Base-by-base conservation (phyloP, 2,888 invertebrate genomes). In the Eupithecia subumbrata region DNA sequence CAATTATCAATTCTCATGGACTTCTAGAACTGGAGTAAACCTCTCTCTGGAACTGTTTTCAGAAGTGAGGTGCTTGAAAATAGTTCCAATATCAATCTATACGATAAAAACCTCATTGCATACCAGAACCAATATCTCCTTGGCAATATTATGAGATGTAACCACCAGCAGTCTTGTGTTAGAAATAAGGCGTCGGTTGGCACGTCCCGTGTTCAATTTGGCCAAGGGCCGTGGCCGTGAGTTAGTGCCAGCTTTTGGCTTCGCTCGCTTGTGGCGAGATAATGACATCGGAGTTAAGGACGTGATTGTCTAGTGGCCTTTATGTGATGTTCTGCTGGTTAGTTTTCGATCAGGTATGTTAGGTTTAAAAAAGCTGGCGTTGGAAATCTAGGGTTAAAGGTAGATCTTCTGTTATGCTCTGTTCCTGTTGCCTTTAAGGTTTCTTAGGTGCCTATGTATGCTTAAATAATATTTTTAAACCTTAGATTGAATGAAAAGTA, bases 211-310 rank as follows among this genome's bases (percentile, higher is more conserved):
- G 78, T 78, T 78, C 80, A 80, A 82, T 82, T 82, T 80, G 82
- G 82, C 82, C 78, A 79, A 80, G 82, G 80, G 78, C 77, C 79
- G 79, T 73, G 74, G 68, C 68, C 80, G 76, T 82, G 75, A 82
- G 81, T 82, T 80, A 82, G 81, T 75, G 80, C 63, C 63, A 73
- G 69, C 79, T 78, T 80, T 82, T 82, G 82, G 80, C 79, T 80
- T 79, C 72, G 69, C 37, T 74, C 74, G 74, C 74, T 70, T 73
- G 80, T 76, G 78, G 78, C 74, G 64, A 79, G 80, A 77, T 82
- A 82, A 82, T 82, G 80, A 79, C 82, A 79, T 77, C 72, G 79
- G 76, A 79, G 80, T 80, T 80, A 80, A 68, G 68, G 68, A 68
- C 68, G 68, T 68, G 43, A 68, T 68, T 68, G 43, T 68, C 68